Percentiles rank a stretch among this genome's conserved stretches.
These are phyloP conservation scores for Eulemur albifrons DNA, from an alignment of 2,797 vertebrate genomes.

Conservation along the genomic window DNA sequence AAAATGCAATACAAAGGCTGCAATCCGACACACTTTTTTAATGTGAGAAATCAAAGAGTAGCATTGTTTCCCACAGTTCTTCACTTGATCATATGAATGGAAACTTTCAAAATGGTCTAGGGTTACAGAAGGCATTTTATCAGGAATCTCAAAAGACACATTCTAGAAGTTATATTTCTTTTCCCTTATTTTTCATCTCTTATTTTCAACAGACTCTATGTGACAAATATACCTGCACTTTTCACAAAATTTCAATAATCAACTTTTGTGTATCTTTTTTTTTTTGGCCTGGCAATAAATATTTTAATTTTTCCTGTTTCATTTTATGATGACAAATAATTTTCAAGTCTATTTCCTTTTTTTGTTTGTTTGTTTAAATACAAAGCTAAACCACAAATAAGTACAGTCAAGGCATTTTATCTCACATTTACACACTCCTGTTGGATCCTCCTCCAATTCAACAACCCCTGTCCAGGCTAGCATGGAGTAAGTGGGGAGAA, in stretches of 20 bases:
- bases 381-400: slow-evolving; percentile 77
- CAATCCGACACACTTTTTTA: not conserved
- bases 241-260: not conserved
- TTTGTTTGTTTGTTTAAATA: slow-evolving; percentile 78
- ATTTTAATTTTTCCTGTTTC: slow-evolving; percentile 79
- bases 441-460: slow-evolving; percentile 5
- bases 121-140: not conserved
- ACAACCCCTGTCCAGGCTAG: slow-evolving; percentile 3
- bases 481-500: not conserved
- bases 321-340: slow-evolving; percentile 83
- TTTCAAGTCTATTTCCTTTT: slow-evolving; percentile 81
- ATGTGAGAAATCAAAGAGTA: not conserved
- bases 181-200: not conserved
- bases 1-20: not conserved
- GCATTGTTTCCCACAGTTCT: not conserved
- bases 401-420: slow-evolving; percentile 12
- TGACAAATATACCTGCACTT: not conserved
- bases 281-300: slow-evolving; percentile 80
- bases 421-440: slow-evolving; percentile 8
- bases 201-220: not conserved
- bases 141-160: not conserved
- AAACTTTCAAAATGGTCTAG: not conserved
- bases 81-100: not conserved
- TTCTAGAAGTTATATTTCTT: not conserved
- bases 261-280: not conserved